Base-by-base conservation (phyloP, 92 coral and sea anemone species). In the Siderastrea radians region DNA sequence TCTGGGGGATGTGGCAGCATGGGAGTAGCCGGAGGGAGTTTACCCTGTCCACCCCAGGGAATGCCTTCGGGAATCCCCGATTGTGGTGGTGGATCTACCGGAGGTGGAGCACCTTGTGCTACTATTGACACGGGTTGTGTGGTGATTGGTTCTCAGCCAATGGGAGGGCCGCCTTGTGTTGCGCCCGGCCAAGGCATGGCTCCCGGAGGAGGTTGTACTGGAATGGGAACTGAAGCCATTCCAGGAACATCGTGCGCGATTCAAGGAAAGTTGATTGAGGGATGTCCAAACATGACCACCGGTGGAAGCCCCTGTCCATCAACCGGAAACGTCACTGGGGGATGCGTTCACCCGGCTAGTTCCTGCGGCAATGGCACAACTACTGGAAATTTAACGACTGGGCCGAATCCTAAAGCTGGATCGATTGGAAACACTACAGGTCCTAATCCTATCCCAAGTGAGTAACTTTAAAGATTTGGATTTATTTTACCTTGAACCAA, bases 221-320 rank as follows among this genome's bases (percentile, higher is more conserved):
- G 73, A 4, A 16, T 73, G 72, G 87, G 80, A 72, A 13, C 87
- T 57, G 52, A 55, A 38, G 62, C 72, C 1, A 79, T 65, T 19
- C 61, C 63, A 19, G 86, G 78, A 82, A 54, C 78, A 7, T 54
- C 86, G 0, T 84, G 87, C 5, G 87, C 74, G 81, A 84, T 84
- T 38, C 62, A 84, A 4, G 87, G 87, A 15, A 84, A 84, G 65
- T 64, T 84, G 19, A 55, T 75, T 0, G 87, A 62, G 66, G 87
- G 73, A 62, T 84, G 80, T 49, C 80, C 87, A 7, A 84, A 73
- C 52, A 52, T 48, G 12, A 81, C 77, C 69, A 59, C 84, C 5
- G 50, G 65, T 51, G 75, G 84, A 19, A 52, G 46, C 74, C 63
- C 63, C 12, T 65, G 74, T 43, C 84, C 62, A 13, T 53, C 64